Conservation (phyloP, 2,113 vertebrate genomes). For the Indri indri region DNA sequence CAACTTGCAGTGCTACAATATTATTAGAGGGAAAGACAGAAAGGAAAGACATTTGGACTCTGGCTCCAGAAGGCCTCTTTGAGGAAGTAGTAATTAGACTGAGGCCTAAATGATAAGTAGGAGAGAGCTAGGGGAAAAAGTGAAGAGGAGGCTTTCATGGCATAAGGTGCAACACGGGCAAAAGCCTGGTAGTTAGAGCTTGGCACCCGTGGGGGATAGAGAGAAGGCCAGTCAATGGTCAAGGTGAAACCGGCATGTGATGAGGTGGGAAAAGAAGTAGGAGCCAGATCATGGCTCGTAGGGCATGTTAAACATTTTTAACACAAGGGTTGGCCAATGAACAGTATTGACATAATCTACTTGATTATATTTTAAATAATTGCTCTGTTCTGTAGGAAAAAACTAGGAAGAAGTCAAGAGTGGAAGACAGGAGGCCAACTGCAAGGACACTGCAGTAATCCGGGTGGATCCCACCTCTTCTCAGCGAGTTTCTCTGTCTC, state of each 20-base stretch:
- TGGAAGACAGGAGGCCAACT: not conserved
- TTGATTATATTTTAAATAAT: not conserved
- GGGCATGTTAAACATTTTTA: not conserved
- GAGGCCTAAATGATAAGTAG: not conserved
- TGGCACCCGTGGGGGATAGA: not conserved
- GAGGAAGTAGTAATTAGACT: not conserved
- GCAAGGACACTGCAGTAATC: accelerated
- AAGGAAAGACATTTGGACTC: not conserved
- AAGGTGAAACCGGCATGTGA: not conserved
- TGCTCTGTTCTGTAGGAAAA: not conserved
- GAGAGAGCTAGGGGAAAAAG: not conserved
- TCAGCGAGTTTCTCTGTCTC: not conserved
- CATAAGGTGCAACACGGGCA: not conserved
- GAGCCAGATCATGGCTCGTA: not conserved
- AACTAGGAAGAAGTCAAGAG: not conserved
- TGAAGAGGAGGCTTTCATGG: not conserved
- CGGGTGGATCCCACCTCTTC: not conserved
- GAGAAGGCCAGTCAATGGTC: not conserved
- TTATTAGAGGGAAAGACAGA: not conserved
- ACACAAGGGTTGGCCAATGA: not conserved
- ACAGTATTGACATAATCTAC: not conserved
- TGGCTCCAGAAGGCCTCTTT: not conserved
- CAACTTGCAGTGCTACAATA: not conserved
- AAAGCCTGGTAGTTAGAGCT: not conserved
- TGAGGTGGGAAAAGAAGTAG: accelerated